phyloP scores from a whole-genome alignment of 2,797 vertebrate genomes.

The Hydrophis major region DNA sequence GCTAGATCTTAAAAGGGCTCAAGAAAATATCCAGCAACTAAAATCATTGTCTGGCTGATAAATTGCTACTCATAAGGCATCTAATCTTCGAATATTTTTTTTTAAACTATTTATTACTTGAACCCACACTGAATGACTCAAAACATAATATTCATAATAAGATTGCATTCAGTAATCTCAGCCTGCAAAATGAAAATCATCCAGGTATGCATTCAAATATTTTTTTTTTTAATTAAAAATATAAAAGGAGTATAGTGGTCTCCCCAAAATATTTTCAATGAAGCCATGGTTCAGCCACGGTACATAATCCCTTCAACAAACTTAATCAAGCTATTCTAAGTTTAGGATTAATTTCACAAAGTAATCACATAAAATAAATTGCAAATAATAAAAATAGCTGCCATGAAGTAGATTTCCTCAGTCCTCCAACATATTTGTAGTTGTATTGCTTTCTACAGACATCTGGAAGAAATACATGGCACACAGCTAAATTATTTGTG shows the following conservation, averaged over 20 bases:
- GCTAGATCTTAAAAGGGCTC: neutral
- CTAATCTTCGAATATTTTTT: neutral
- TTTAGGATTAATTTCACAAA: neutral
- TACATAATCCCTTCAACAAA: constrained; percentile 7
- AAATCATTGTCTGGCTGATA: neutral
- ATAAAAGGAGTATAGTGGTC: neutral
- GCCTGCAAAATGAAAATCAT: neutral
- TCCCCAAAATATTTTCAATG: neutral
- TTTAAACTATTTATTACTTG: neutral
- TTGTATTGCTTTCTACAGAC: neutral
- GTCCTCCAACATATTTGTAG: neutral
- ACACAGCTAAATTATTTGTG: neutral
- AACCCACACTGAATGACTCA: neutral
- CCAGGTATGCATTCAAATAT: neutral
- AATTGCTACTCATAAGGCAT: neutral
- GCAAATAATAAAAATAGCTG: neutral
- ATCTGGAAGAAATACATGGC: neutral
- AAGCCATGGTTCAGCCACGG: neutral
- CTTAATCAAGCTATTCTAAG: constrained; percentile 5
- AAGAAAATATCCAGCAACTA: neutral
- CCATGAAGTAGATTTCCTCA: neutral
- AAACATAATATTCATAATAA: neutral
- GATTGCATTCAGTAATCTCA: neutral
- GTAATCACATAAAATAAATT: constrained; percentile 5
- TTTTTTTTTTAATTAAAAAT: neutral